These are phyloP conservation scores for Himalopsyche tibetana DNA, from an alignment of 2,888 invertebrate genomes.

Conservation along the genomic window DNA sequence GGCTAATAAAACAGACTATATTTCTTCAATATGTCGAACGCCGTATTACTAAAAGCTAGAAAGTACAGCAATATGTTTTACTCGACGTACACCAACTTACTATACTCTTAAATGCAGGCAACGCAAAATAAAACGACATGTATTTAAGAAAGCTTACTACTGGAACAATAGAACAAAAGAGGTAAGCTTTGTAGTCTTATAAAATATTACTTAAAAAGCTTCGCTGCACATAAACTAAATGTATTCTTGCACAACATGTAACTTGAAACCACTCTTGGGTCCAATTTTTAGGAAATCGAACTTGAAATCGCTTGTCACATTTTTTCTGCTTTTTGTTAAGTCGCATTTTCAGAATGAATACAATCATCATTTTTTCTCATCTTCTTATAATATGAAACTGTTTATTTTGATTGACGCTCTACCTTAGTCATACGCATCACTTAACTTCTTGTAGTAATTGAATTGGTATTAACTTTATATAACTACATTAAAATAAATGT, in stretches of 20 bases:
- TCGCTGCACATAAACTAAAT: neutral
- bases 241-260: neutral
- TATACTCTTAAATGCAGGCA: slow-evolving; percentile 18
- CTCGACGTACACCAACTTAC: neutral
- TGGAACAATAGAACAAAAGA: neutral
- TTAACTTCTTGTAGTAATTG: no score
- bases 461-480: no score
- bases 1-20: neutral
- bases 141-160: neutral
- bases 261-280: no score
- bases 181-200: neutral
- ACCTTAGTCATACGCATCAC: no score
- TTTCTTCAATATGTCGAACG: slow-evolving; percentile 11
- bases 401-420: no score
- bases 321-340: no score
- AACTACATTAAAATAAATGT: no score
- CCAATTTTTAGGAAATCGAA: no score
- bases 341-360: no score
- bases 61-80: slow-evolving; percentile 6
- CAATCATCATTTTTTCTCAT: no score
- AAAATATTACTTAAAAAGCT: neutral
- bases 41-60: slow-evolving; percentile 1
- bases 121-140: slow-evolving; percentile 2
- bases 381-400: no score
- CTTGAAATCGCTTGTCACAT: no score